Base-by-base conservation (phyloP, 2,888 invertebrate genomes). In the Tubulanus polymorphus region DNA sequence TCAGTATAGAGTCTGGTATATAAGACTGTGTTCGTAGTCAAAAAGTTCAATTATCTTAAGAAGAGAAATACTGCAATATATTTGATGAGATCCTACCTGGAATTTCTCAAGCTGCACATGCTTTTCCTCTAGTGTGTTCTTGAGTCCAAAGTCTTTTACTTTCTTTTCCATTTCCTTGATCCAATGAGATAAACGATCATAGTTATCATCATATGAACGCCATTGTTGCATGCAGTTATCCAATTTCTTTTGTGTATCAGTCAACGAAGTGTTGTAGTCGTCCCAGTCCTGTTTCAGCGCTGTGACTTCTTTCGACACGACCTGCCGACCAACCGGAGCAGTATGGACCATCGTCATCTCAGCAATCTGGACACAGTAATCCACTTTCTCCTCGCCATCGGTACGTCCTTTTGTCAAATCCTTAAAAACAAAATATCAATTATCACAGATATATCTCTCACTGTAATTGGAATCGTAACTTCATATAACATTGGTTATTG, bases 141-240 rank as follows among this genome's bases (percentile, higher is more conserved):
- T 88, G 2, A 93, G 81, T 62, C 88, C 88, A 75, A 92, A 92
- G 67, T 93, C 91, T 52, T 92, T 86, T 74, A 94, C 89, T 54
- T 88, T 86, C 8, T 86, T 84, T 81, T 95, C 94, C 75, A 88
- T 87, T 28, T 85, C 83, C 70, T 90, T 88, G 63, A 94, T 87
- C 94, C 94, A 94, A 66, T 87, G 87, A 12, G 88, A 88, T 30
- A 92, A 85, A 26, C 84, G 83, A 63, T 93, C 91, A 45, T 92
- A 83, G 29, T 87, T 86, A 46, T 85, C 84, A 73, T 95, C 94
- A 77, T 93, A 95, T 57, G 87, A 87, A 64, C 87, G 85, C 95
- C 95, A 95, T 73, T 89, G 89, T 51, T 86, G 84, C 1, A 91
- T 79, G 0, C 88, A 86, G 57, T 85, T 84, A 61, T 87, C 86